These are phyloP conservation scores for Trachelus stipa DNA, from an alignment of 2,888 invertebrate genomes.

Conservation along the genomic window DNA sequence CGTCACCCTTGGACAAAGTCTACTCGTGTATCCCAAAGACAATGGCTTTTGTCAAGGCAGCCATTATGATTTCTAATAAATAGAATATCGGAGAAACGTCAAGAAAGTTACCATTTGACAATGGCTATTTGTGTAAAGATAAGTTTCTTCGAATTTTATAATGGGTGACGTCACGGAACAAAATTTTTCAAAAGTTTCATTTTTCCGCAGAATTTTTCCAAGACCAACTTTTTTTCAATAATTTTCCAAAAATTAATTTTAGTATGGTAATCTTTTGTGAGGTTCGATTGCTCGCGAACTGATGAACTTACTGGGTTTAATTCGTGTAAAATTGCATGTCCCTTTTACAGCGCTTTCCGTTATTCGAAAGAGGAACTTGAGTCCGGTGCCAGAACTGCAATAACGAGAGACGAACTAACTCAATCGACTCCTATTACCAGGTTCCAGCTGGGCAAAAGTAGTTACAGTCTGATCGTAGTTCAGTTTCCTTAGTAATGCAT, in stretches of 20 bases:
- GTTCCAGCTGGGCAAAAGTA: constrained; percentile 10
- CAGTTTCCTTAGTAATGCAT: background rate
- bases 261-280: accelerated
- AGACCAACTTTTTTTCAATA: background rate
- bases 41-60: background rate
- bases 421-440: constrained; percentile 14
- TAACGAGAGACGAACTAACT: constrained; percentile 21
- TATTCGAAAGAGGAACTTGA: background rate
- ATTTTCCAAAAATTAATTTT: background rate
- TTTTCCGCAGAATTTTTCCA: background rate
- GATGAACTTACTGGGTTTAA: background rate
- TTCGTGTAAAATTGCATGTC: background rate
- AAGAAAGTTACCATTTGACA: background rate
- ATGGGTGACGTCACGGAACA: background rate
- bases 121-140: background rate
- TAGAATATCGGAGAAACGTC: background rate
- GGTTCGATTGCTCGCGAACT: background rate
- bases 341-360: background rate
- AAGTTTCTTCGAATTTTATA: background rate
- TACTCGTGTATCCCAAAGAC: background rate
- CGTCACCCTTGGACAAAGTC: background rate
- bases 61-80: constrained; percentile 5
- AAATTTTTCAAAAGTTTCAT: no score
- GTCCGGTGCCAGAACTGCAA: constrained; percentile 18
- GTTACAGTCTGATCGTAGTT: constrained; percentile 14